Evolutionary conservation across 2,888 invertebrate genomes (phyloP).

Genomic region (Petrolisthes cinctipes): DNA sequence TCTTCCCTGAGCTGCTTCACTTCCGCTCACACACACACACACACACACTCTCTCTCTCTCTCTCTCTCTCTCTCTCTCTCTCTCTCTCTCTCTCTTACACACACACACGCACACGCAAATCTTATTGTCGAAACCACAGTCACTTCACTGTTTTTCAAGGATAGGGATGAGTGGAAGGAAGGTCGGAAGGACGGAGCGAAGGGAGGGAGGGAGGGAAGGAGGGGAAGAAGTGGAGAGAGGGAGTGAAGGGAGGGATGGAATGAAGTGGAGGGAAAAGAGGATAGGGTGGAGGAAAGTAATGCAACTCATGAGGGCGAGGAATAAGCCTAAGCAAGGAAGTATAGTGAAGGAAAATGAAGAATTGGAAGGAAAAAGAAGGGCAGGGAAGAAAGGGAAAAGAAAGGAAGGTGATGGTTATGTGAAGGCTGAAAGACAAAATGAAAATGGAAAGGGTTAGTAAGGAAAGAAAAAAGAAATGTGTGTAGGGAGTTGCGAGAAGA

Average conservation of each 20-base stretch:
- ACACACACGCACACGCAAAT: not conserved
- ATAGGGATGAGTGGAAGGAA: not conserved
- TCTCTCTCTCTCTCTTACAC: not conserved
- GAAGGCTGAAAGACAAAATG: not conserved
- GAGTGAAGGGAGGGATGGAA: too few relatives aligned
- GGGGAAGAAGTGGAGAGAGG: not conserved
- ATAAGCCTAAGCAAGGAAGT: not conserved
- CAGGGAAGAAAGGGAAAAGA: not conserved
- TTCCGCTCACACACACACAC: not conserved
- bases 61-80: not conserved
- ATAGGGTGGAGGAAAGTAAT: not conserved
- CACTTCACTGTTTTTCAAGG: too few relatives aligned
- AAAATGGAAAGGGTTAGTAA: not conserved
- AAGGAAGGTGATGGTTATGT: not conserved
- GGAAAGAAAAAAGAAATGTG: not conserved
- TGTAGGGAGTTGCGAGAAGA: not conserved
- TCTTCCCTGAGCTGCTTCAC: not conserved
- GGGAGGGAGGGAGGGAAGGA: not conserved
- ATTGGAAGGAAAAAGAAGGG: not conserved
- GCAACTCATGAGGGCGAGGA: not conserved
- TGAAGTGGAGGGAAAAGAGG: not conserved
- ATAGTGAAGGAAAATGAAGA: slow-evolving; percentile 14
- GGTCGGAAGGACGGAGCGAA: not conserved
- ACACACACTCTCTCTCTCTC: not conserved
- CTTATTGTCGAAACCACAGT: not conserved